Percentiles rank a stretch among this genome's conserved stretches.
Conservation (phyloP, 2,888 invertebrate genomes). For the Epinotia demarniana region DNA sequence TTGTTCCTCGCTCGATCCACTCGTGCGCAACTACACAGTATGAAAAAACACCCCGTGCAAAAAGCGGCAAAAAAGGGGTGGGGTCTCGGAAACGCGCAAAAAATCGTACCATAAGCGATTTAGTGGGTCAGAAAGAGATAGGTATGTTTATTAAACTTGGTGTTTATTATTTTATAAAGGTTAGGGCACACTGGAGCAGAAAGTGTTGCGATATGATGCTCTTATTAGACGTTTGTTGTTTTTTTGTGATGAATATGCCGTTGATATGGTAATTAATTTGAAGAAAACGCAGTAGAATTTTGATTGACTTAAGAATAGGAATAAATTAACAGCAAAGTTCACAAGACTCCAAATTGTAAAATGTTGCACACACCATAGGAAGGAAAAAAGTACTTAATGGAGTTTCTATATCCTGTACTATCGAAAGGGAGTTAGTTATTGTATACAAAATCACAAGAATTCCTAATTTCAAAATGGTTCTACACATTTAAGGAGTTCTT, state of each 20-base stretch:
- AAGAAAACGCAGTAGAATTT: not conserved
- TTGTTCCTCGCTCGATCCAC: slow-evolving; percentile 43
- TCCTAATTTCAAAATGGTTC: too few relatives aligned
- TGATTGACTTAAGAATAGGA: not conserved
- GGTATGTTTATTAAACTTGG: slow-evolving; percentile 43
- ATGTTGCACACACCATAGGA: too few relatives aligned
- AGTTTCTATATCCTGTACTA: too few relatives aligned
- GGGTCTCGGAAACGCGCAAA: slow-evolving; percentile 53
- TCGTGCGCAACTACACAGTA: slow-evolving; percentile 57
- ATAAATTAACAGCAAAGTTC: too few relatives aligned
- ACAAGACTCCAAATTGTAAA: too few relatives aligned
- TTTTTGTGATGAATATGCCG: not conserved
- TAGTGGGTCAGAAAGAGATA: slow-evolving; percentile 53
- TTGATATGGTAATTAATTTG: not conserved
- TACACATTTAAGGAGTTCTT: too few relatives aligned
- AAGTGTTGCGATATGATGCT: slow-evolving; percentile 5
- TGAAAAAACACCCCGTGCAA: slow-evolving; percentile 53
- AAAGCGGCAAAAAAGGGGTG: slow-evolving; percentile 61
- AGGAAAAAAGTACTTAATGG: too few relatives aligned
- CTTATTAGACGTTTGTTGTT: not conserved
- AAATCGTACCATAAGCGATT: slow-evolving; percentile 44
- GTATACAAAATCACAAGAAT: too few relatives aligned
- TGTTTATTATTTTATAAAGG: slow-evolving; percentile 46
- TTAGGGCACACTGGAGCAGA: slow-evolving; percentile 39
- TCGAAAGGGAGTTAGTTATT: too few relatives aligned